phyloP scores from a whole-genome alignment of 2,113 vertebrate genomes.

The Arizona elegans region DNA sequence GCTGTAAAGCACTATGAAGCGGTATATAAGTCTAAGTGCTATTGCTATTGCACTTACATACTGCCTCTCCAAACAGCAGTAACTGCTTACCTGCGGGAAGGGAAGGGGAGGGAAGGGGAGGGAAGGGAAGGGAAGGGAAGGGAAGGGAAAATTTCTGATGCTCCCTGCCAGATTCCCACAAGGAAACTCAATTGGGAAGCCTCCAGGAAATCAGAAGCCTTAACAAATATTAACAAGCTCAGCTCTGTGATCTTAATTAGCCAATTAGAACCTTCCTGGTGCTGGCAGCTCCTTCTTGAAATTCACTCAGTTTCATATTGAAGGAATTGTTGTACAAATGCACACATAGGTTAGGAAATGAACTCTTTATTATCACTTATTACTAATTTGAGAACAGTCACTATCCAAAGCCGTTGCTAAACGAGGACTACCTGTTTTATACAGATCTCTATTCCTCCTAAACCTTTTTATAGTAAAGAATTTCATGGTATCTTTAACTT shows the following conservation, averaged over 20 bases:
- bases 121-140: no score
- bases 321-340: not conserved
- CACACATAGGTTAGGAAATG: not conserved
- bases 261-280: not conserved
- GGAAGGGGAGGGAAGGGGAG: no score
- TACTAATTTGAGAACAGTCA: not conserved
- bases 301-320: not conserved
- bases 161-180: not conserved
- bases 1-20: no score
- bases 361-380: not conserved
- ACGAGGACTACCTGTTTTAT: not conserved
- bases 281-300: not conserved
- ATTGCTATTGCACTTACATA: not conserved
- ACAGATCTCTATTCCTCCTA: not conserved
- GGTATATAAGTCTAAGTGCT: no score
- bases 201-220: not conserved
- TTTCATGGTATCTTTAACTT: not conserved
- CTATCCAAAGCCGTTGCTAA: not conserved
- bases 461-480: not conserved
- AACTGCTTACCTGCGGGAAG: not conserved
- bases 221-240: not conserved
- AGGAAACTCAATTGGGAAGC: not conserved
- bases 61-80: not conserved
- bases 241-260: not conserved
- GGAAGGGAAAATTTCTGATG: not conserved